These are phyloP conservation scores for Malaclemys terrapin DNA, from an alignment of 2,113 vertebrate genomes.

Conservation along the genomic window DNA sequence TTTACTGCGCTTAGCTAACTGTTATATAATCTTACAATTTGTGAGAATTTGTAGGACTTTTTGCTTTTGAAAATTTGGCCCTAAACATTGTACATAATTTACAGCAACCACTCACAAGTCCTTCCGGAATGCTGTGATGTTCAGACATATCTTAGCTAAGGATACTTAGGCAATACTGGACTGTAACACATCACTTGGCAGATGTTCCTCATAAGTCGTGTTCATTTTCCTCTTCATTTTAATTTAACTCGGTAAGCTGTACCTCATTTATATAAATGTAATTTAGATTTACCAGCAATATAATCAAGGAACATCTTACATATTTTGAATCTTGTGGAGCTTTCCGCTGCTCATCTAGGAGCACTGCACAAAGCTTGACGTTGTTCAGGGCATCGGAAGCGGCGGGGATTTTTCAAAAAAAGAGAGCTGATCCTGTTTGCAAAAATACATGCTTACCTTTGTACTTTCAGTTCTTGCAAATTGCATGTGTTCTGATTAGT, in stretches of 20 bases:
- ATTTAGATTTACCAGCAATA: neutral
- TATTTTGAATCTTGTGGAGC: accelerated
- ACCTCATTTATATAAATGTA: neutral
- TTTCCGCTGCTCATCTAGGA: neutral
- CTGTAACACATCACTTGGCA: neutral
- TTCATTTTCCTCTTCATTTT: neutral
- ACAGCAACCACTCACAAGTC: neutral
- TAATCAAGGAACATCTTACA: neutral
- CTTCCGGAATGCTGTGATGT: neutral
- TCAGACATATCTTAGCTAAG: neutral
- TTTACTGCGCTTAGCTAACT: neutral
- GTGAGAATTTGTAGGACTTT: neutral
- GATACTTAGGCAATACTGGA: neutral
- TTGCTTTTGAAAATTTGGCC: neutral
- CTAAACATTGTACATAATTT: neutral
- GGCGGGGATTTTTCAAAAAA: neutral
- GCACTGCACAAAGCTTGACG: neutral
- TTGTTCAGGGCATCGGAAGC: neutral
- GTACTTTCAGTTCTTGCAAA: neutral
- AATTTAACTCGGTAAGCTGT: neutral
- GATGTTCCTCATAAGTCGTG: neutral
- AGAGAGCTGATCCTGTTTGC: neutral
- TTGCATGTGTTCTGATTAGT: neutral
- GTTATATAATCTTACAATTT: neutral
- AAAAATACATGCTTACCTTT: neutral